A percentile compares a stretch with the other conserved stretches of the same genome.
phyloP scores from a whole-genome alignment of 2,113 vertebrate species.

The Pterocles burchelli region DNA sequence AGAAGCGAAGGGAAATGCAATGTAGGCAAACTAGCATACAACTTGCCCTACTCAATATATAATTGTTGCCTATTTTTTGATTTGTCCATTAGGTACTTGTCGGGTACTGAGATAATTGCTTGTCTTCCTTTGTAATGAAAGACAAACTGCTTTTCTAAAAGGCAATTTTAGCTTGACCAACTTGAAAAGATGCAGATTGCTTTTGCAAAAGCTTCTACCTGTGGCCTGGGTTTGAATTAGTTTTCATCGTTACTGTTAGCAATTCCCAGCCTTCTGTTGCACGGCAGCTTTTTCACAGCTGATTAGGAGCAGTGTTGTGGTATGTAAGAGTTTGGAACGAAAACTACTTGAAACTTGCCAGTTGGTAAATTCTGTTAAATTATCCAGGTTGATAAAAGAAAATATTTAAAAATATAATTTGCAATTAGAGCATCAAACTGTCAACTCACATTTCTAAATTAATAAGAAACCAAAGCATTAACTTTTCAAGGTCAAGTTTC shows the following conservation, averaged over 20 bases:
- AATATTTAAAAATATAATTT: constrained; percentile 24
- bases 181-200: constrained; percentile 25
- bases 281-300: constrained; percentile 58
- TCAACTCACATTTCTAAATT: constrained; percentile 7
- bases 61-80: neutral
- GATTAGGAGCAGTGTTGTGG: constrained; percentile 8
- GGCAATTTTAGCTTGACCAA: neutral
- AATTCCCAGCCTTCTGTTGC: constrained; percentile 43
- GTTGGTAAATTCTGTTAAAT: constrained; percentile 26
- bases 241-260: constrained; percentile 25
- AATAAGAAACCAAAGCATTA: neutral
- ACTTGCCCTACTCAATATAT: neutral
- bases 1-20: neutral
- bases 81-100: neutral
- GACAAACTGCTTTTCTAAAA: neutral
- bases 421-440: constrained; percentile 31
- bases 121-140: neutral
- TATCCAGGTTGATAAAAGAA: constrained; percentile 2
- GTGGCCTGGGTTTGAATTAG: constrained; percentile 15
- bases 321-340: neutral
- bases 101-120: neutral
- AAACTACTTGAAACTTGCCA: constrained; percentile 15
- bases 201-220: constrained; percentile 1
- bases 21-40: neutral
- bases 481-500: constrained; percentile 24